A percentile compares a stretch with the other conserved stretches of the same genome.
Conservation (phyloP, 2,888 invertebrate genomes). For the Chrysodeixis includens region DNA sequence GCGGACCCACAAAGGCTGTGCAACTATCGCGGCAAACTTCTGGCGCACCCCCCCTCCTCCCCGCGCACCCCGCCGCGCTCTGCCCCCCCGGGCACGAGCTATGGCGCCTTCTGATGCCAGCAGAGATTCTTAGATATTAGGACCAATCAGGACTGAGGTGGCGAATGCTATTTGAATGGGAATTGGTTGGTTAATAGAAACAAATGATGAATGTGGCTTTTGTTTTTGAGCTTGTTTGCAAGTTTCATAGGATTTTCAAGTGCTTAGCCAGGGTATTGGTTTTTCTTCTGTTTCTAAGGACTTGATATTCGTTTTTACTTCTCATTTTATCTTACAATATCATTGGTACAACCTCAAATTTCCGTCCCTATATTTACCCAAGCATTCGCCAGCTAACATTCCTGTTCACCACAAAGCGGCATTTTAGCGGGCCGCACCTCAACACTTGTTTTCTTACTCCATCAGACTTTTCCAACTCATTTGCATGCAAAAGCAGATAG, state of each 20-base stretch:
- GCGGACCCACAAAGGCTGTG: conserved; percentile 73
- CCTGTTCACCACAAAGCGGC: conserved; percentile 49
- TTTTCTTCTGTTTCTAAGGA: not conserved
- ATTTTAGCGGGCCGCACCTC: conserved; percentile 65
- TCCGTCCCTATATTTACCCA: not conserved
- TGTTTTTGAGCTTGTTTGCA: too few relatives aligned
- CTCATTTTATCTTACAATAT: not conserved
- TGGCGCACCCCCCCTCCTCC: conserved; percentile 55
- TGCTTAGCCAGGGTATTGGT: not conserved
- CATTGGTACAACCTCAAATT: not conserved
- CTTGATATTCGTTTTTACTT: not conserved
- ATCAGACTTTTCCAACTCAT: conserved; percentile 88
- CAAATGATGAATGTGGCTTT: too few relatives aligned
- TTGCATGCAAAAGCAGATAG: conserved; percentile 89
- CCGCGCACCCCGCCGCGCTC: conserved; percentile 38
- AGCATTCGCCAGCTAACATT: not conserved
- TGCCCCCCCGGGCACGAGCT: conserved; percentile 45
- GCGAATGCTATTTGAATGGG: too few relatives aligned
- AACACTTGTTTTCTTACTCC: conserved; percentile 83
- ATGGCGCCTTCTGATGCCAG: conserved; percentile 49
- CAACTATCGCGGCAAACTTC: conserved; percentile 75
- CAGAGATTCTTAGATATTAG: not conserved
- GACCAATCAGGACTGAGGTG: not conserved
- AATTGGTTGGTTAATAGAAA: too few relatives aligned
- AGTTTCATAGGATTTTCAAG: not conserved